These are phyloP conservation scores for Seira musarum DNA, from an alignment of 2,888 invertebrate genomes.

Conservation along the genomic window DNA sequence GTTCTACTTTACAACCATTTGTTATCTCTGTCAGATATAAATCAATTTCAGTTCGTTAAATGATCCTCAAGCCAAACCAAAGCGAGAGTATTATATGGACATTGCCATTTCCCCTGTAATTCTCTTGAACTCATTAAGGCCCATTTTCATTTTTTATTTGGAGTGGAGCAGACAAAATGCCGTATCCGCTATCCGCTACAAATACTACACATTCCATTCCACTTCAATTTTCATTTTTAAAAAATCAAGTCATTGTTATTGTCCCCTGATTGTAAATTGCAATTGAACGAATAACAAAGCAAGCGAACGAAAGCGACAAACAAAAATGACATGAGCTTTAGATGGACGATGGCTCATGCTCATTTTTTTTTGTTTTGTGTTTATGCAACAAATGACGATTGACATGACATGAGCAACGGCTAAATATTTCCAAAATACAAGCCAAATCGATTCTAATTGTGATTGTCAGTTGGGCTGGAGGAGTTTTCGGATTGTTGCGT, in stretches of 20 bases:
- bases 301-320: too few species aligned
- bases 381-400: constrained; percentile 12
- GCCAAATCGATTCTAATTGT: not conserved
- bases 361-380: not conserved
- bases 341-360: too few species aligned
- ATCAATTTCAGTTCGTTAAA: constrained; percentile 13
- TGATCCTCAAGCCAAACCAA: not conserved
- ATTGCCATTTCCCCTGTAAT: too few species aligned
- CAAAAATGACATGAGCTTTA: too few species aligned
- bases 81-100: not conserved
- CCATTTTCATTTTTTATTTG: not conserved
- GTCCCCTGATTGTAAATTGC: too few species aligned
- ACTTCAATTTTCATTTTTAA: not conserved
- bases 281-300: too few species aligned
- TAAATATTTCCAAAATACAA: constrained; percentile 12
- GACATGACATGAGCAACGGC: constrained; percentile 17
- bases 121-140: not conserved
- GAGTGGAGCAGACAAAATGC: not conserved
- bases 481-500: too few species aligned
- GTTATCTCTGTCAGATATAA: constrained; percentile 3
- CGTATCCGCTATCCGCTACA: too few species aligned
- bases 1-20: too few species aligned
- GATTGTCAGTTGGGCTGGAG: constrained; percentile 14
- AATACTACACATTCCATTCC: too few species aligned
- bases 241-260: constrained; percentile 18